phyloP scores from a whole-genome alignment of 2,113 vertebrate species.

The Bungarus multicinctus region DNA sequence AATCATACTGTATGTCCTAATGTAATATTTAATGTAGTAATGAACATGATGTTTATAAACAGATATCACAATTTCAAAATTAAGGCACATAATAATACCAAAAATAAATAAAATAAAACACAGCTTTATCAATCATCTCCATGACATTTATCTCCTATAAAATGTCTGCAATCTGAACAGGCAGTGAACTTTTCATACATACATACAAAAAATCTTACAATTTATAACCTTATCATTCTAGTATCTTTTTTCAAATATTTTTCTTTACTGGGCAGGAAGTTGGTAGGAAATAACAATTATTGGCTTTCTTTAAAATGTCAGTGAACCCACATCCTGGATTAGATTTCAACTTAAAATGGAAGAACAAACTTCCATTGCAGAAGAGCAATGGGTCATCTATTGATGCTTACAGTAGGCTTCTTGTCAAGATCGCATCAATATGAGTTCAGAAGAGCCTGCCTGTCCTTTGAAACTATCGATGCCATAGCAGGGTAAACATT shows the following conservation, averaged over 20 bases:
- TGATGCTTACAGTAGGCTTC: not conserved
- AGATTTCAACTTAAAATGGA: not conserved
- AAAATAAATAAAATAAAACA: not conserved
- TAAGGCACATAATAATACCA: not conserved
- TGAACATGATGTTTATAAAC: not conserved
- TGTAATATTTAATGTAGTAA: not conserved
- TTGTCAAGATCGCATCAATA: not conserved
- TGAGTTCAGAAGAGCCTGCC: not conserved
- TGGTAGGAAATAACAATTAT: not conserved
- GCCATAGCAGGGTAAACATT: not conserved
- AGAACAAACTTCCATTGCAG: not conserved
- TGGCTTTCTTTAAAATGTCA: not conserved
- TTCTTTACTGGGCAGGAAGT: not conserved
- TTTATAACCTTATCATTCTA: not conserved
- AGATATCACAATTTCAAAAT: not conserved
- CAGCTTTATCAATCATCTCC: not conserved
- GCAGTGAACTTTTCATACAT: not conserved
- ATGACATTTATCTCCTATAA: not conserved
- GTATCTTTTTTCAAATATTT: not conserved
- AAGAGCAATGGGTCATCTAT: not conserved
- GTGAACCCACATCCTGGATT: not conserved
- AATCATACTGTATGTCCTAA: not conserved
- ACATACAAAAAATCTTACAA: not conserved
- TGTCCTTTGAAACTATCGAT: not conserved
- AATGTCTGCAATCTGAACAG: not conserved